Evolutionary conservation across 2,888 invertebrate genomes (phyloP), one percentile per base, ranked within the genome.

Genomic region (Biston stratarius): DNA sequence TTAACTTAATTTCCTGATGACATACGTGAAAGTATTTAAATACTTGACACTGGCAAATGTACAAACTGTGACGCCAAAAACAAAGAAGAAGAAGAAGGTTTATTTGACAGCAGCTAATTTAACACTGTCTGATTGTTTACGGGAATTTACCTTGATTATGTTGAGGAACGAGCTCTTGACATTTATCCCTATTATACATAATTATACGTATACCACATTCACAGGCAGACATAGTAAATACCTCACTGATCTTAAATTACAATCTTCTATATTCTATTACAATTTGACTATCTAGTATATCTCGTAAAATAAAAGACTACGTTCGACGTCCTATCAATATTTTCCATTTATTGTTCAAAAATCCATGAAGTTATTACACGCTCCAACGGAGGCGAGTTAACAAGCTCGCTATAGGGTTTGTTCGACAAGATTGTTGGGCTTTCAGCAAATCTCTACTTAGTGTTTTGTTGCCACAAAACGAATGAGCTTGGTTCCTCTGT

Each of bases 361-460:
- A 71, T 70, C 72, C 70, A 70, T 70, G 62, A 75, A 73, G 70
- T 72, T 72, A 74, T 75, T 72, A 71, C 69, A 58, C 67, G 69
- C 70, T 69, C 67, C 70, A 64, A 52, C 59, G 74, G 69, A 53
- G 67, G 62, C 38, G 61, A 71, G 72, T 71, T 76, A 73, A 73
- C 73, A 71, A 73, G 66, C 69, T 67, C 60, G 57, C 62, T 67
- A 64, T 49, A 71, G 53, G 65, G 64, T 57, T 68, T 67, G 70
- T 69, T 71, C 60, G 44, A 73, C 67, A 67, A 68, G 53, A 68
- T 55, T 51, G 61, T 57, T 59, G 67, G 55, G 63, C 56, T 70
- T 45, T 48, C 24, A 57, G 45, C 5, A 45, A 53, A 67, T 52
- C 33, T 58, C 62, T 58, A 69, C 56, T 52, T 53, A 62, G 48